These are phyloP conservation scores for Choloepus hoffmanni DNA, from an alignment of 2,113 vertebrate species.

Conservation along the genomic window DNA sequence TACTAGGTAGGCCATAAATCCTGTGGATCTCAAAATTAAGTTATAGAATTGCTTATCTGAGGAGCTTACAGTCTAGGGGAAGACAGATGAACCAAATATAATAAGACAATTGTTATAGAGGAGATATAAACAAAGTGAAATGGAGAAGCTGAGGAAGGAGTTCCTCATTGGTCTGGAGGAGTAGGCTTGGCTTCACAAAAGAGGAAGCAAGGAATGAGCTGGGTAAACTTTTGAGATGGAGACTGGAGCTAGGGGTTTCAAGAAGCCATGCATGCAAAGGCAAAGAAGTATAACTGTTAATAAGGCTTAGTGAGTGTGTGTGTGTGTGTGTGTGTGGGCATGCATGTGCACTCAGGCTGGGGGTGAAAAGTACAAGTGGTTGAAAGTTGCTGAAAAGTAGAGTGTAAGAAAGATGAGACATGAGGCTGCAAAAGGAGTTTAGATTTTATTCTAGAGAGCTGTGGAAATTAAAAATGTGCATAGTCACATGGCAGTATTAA, in stretches of 20 bases:
- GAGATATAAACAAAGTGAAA: not conserved
- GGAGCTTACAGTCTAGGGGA: too few species aligned
- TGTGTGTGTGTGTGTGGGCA: accelerated
- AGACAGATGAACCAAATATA: too few species aligned
- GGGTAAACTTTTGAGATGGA: not conserved
- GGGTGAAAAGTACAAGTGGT: accelerated
- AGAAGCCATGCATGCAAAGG: not conserved
- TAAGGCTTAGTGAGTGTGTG: not conserved
- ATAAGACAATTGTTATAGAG: accelerated
- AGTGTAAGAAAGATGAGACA: not conserved
- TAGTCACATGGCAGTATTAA: too few species aligned
- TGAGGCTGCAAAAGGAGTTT: not conserved
- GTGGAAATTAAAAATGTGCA: not conserved
- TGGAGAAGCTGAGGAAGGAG: not conserved
- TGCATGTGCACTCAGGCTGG: accelerated
- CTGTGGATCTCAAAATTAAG: too few species aligned
- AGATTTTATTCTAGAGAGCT: not conserved
- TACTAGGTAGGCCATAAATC: not conserved
- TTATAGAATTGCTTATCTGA: accelerated
- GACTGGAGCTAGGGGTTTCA: not conserved
- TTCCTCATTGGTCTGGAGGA: not conserved
- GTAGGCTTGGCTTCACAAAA: not conserved
- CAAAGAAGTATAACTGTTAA: not conserved
- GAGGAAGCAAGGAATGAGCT: not conserved
- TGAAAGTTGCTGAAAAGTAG: not conserved